These are phyloP conservation scores for Bos taurus DNA, from an alignment of 2,113 vertebrate genomes.

Conservation along the genomic window ARS-UCD2.0 NC_037329.1:55262001-55262500, in stretches of 20 bases:
- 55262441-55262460: not conserved
- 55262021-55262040: too few species aligned
- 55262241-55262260: not conserved
- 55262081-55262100: not conserved
- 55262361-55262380: not conserved
- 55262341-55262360: not conserved
- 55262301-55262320: not conserved
- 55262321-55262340: not conserved
- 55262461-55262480: not conserved
- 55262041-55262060: too few species aligned
- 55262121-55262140: not conserved
- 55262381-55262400: not conserved
- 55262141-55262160: not conserved
- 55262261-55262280: not conserved
- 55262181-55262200: not conserved
- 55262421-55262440: rapidly evolving
- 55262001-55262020: too few species aligned
- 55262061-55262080: too few species aligned
- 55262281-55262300: not conserved
- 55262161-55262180: not conserved
- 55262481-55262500: not conserved
- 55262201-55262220: not conserved
- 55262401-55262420: not conserved
- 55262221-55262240: not conserved
- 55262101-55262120: not conserved